These are phyloP conservation scores for Pelodiscus sinensis DNA, from an alignment of 2,113 vertebrate genomes.

Conservation along the genomic window DNA sequence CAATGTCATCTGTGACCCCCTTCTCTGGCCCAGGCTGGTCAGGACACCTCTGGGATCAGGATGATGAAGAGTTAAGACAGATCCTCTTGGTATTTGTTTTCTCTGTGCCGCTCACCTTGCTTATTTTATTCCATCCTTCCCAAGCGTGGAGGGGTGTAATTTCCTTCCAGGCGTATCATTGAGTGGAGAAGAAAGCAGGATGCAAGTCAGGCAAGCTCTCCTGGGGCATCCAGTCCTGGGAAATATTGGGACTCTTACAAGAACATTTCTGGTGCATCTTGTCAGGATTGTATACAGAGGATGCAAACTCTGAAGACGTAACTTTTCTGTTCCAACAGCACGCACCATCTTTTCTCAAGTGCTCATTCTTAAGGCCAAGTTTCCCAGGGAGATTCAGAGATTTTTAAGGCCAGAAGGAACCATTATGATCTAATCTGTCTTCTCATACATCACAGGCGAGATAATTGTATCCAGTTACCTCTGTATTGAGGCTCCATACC, in stretches of 20 bases:
- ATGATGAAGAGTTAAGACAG: background rate
- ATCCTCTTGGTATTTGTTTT: background rate
- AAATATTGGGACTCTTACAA: background rate
- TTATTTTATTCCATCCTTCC: background rate
- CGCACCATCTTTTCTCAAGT: background rate
- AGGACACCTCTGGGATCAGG: background rate
- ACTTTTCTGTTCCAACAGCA: background rate
- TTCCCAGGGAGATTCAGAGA: background rate
- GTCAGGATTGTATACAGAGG: background rate
- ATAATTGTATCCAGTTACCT: background rate
- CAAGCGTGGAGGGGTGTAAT: background rate
- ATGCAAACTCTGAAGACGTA: background rate
- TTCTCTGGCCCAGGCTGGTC: background rate
- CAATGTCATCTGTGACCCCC: too few species aligned
- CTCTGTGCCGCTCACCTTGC: background rate
- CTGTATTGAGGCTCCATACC: background rate
- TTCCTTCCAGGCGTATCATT: background rate
- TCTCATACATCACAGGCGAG: background rate
- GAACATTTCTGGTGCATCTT: background rate
- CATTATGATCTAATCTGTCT: background rate
- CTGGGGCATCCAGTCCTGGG: background rate
- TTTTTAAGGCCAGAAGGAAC: background rate
- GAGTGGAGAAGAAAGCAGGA: background rate
- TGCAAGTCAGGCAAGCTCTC: background rate
- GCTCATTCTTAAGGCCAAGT: background rate